Evolutionary conservation across 2,888 invertebrate species (phyloP), one percentile per base, ranked within the genome.

Genomic region (Diarsia dahlii): DNA sequence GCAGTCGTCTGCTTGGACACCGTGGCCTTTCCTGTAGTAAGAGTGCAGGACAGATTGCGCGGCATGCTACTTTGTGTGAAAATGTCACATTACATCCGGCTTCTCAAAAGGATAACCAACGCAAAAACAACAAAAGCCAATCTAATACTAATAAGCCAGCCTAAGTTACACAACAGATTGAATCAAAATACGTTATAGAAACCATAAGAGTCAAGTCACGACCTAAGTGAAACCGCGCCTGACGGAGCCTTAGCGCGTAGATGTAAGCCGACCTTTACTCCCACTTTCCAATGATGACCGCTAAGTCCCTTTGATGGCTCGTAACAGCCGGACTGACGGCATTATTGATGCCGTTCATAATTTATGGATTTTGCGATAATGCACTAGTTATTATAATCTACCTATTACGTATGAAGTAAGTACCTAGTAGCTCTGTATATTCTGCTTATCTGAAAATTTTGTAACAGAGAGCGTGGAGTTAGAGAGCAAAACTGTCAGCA

Each of bases 291-390:
- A 28, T 74, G 56, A 66, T 60, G 54, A 60, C 66, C 34, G 52
- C 62, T 75, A 74, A 78, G 74, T 63, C 58, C 23, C 34, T 79
- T 74, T 74, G 71, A 74, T 20, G 58, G 13, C n/a, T 13, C 34
- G 9, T 54, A 69, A 63, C 66, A 54, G 45, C 23, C 56, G 12
- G 13, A 45, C 66, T 54, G 66, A 60, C 28, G 3, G 75, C 34
- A 74, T 81, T 62, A 78, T 65, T 78, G 28, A 78, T 74, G 56
- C 15, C 28, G 23, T 69, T 50, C 48, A 69, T 80, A 54, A 76
- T 50, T 76, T 28, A 81, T n/a, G 52, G 50, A 46, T 62, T 69
- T 56, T 48, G 58, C 39, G 23, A 48, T 58, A 18, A 50, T 68
- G 60, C 28, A 81, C 10, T 50, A 50, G 15, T 5, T 6, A 39